These are phyloP conservation scores for Pharmacophagus antenor DNA, from an alignment of 2,888 invertebrate species.

Conservation along the genomic window DNA sequence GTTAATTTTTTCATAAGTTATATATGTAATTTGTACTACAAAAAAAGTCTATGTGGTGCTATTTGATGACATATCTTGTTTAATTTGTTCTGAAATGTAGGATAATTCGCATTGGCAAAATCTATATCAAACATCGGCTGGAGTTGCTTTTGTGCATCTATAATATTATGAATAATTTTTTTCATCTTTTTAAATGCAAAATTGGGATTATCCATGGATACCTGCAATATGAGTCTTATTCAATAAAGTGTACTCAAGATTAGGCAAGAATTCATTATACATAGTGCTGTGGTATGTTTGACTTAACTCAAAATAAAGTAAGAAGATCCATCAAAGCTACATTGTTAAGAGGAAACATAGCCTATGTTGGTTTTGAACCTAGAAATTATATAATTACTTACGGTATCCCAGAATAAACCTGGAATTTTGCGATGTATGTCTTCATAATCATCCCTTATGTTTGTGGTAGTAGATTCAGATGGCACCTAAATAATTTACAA, in stretches of 20 bases:
- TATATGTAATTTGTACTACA: slow-evolving; percentile 34
- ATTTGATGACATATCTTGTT: slow-evolving; percentile 56
- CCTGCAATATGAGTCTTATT: slow-evolving; percentile 43
- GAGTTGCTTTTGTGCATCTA: slow-evolving; percentile 50
- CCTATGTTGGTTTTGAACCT: background rate
- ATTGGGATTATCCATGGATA: slow-evolving; percentile 59
- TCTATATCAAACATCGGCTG: slow-evolving; percentile 68
- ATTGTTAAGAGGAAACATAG: background rate
- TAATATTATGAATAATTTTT: slow-evolving; percentile 55
- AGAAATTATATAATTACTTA: slow-evolving; percentile 41
- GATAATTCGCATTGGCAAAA: slow-evolving; percentile 53
- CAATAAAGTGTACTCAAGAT: no score
- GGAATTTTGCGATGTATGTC: slow-evolving; percentile 57
- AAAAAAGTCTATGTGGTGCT: slow-evolving; percentile 58
- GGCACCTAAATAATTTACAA: slow-evolving; percentile 39
- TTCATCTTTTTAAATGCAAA: slow-evolving; percentile 59
- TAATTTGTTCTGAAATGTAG: slow-evolving; percentile 51
- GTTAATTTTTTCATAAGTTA: slow-evolving; percentile 45
- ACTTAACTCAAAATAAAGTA: no score
- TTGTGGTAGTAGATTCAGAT: slow-evolving; percentile 45
- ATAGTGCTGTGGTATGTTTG: no score
- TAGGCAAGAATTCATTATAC: no score
- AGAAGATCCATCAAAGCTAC: background rate
- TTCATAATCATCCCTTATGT: slow-evolving; percentile 60
- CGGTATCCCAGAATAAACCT: slow-evolving; percentile 68